Percentiles rank a stretch among this genome's conserved stretches.
Conservation (phyloP, 2,888 invertebrate genomes). For the Parapristionchus giblindavisi region DNA sequence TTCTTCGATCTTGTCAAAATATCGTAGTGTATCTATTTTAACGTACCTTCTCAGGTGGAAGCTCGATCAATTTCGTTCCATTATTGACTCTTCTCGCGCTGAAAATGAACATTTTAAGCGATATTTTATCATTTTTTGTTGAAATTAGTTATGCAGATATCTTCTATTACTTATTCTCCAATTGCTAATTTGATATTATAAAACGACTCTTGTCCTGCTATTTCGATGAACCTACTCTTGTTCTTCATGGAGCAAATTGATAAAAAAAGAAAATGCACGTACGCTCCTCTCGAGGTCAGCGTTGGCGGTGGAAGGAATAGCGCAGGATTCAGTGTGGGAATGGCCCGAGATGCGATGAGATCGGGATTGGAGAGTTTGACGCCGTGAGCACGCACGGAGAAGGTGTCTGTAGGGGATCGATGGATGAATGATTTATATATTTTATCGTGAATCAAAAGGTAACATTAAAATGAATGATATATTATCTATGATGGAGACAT, state of each 20-base stretch:
- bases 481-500: no score
- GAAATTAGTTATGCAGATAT: neutral
- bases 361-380: constrained; percentile 18
- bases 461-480: no score
- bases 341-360: neutral
- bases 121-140: neutral
- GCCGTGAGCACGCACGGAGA: neutral
- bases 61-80: constrained; percentile 22
- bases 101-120: constrained; percentile 2
- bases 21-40: neutral
- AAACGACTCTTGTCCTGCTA: neutral
- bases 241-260: no score
- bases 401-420: neutral
- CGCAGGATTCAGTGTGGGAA: neutral
- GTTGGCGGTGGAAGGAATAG: constrained; percentile 20
- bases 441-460: no score
- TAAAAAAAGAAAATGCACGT: no score
- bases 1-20: no score
- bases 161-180: neutral
- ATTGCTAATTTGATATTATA: neutral
- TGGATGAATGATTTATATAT: neutral
- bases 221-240: no score
- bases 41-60: constrained; percentile 35
- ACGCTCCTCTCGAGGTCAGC: neutral
- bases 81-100: neutral